phyloP scores from a whole-genome alignment of 2,113 vertebrate genomes.

The Gallinago jamesoni region DNA sequence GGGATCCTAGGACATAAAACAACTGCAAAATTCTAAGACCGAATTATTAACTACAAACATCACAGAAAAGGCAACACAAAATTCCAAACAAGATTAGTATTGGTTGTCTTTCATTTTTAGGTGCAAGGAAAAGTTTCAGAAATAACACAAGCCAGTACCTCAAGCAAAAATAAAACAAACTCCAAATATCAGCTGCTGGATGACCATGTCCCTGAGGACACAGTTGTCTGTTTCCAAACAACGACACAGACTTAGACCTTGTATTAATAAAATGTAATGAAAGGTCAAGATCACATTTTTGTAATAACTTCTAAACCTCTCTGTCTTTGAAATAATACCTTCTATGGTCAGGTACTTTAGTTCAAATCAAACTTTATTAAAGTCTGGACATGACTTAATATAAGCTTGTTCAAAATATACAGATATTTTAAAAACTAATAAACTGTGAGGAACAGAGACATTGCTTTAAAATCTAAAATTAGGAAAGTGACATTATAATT shows the following conservation, averaged over 20 bases:
- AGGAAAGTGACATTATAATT: conserved; percentile 15
- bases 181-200: conserved; percentile 21
- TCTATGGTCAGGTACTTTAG: conserved; percentile 49
- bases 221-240: conserved; percentile 2
- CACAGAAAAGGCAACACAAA: neutral
- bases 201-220: conserved; percentile 8
- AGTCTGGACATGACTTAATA: conserved; percentile 32
- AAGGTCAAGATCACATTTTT: conserved; percentile 70
- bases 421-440: conserved; percentile 65
- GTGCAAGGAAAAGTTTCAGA: conserved; percentile 35
- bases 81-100: neutral
- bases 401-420: conserved; percentile 53
- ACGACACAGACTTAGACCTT: neutral
- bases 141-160: conserved; percentile 6
- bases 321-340: conserved; percentile 49
- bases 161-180: conserved; percentile 40
- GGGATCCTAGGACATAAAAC: neutral
- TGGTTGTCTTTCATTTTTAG: conserved; percentile 4
- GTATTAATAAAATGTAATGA: conserved; percentile 41
- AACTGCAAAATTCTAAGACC: neutral
- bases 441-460: conserved; percentile 41
- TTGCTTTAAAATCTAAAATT: conserved; percentile 61
- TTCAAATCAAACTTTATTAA: conserved; percentile 59
- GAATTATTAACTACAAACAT: neutral
- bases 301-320: conserved; percentile 70